These are phyloP conservation scores for Cephus sareptanus DNA, from an alignment of 2,888 invertebrate species.

Conservation along the genomic window DNA sequence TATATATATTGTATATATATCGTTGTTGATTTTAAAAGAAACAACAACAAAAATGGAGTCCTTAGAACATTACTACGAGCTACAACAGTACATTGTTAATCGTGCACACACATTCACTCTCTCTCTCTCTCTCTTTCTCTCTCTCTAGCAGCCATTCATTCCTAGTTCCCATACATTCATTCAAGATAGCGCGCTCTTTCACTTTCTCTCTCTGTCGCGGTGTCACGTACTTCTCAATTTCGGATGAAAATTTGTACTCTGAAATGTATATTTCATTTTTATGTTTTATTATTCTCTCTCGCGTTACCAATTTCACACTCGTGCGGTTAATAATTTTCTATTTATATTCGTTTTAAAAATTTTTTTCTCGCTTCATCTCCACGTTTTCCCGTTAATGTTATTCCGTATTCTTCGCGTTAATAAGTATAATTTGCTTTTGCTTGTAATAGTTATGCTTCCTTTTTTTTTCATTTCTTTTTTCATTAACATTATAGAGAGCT, in stretches of 20 bases:
- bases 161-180: too few species aligned
- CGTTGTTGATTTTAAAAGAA: not conserved
- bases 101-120: not conserved
- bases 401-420: conserved; percentile 11
- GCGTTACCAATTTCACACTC: too few species aligned
- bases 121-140: not conserved
- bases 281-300: conserved; percentile 11
- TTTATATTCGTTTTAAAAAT: too few species aligned
- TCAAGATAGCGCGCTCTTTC: not conserved
- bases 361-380: conserved; percentile 23
- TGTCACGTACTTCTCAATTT: conserved; percentile 16
- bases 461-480: conserved; percentile 17
- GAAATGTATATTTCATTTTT: conserved; percentile 38
- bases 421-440: conserved; percentile 17
- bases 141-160: too few species aligned
- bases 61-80: not conserved
- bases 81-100: not conserved
- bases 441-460: conserved; percentile 11
- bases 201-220: not conserved
- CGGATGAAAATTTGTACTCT: conserved; percentile 61
- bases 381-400: conserved; percentile 22
- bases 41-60: not conserved
- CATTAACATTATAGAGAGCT: conserved; percentile 57
- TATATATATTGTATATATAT: not conserved
- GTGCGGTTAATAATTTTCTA: too few species aligned